A percentile compares a stretch with the other conserved stretches of the same genome.
Evolutionary conservation across 2,797 vertebrate genomes (phyloP).

Genomic region (Tinamus major): DNA sequence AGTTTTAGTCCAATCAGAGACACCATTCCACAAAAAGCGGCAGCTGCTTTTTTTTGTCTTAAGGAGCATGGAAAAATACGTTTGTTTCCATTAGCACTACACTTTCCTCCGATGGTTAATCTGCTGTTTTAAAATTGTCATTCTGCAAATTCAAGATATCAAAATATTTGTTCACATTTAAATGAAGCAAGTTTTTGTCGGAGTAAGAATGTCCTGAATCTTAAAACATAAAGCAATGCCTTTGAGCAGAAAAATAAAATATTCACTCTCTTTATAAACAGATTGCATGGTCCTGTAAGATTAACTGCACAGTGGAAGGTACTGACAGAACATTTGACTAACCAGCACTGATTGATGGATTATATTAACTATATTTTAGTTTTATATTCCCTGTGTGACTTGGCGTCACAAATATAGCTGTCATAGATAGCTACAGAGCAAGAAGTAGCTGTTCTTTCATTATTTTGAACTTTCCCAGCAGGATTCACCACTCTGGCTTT

Average conservation of each 20-base stretch:
- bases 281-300: neutral
- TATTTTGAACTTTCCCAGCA: slow-evolving; percentile 72
- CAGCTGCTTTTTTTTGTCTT: slow-evolving; percentile 34
- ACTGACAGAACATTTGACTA: neutral
- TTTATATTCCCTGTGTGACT: slow-evolving; percentile 26
- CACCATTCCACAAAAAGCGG: neutral
- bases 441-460: slow-evolving; percentile 63
- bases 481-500: slow-evolving; percentile 60
- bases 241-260: neutral
- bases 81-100: neutral
- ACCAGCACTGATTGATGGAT: slow-evolving; percentile 25
- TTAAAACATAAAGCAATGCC: neutral
- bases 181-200: neutral
- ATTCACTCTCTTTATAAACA: neutral
- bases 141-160: neutral
- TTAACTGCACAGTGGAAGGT: neutral
- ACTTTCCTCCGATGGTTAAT: neutral
- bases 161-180: neutral
- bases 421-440: slow-evolving; percentile 29
- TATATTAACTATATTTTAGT: slow-evolving; percentile 36
- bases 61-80: neutral
- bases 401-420: slow-evolving; percentile 48
- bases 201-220: neutral
- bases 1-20: slow-evolving; percentile 27
- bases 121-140: neutral